Evolutionary conservation across 2,797 vertebrate species (phyloP).

Genomic region (Tokudaia tokunoshimensis): DNA sequence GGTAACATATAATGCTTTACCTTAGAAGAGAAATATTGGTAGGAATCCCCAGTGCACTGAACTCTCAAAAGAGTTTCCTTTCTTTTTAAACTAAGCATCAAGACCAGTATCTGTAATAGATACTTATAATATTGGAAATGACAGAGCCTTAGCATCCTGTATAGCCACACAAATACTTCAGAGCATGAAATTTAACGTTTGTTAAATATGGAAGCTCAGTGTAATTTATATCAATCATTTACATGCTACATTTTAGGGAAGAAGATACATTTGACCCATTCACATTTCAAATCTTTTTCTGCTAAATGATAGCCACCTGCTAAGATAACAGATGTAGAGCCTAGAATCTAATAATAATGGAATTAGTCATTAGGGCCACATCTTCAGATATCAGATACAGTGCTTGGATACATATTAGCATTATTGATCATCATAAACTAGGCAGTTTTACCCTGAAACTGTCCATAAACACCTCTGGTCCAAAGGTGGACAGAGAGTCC

Average conservation of each 20-base stretch:
- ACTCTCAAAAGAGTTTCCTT: conserved; percentile 83
- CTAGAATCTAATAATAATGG: not conserved
- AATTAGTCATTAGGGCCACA: not conserved
- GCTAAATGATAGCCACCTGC: not conserved
- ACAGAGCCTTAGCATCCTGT: conserved; percentile 70
- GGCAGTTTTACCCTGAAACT: not conserved
- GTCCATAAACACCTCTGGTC: not conserved
- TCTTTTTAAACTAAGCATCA: conserved; percentile 79
- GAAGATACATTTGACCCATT: conserved; percentile 26
- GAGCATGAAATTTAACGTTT: conserved; percentile 61
- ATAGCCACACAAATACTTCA: conserved; percentile 76
- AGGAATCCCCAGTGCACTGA: conserved; percentile 87
- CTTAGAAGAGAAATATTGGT: conserved; percentile 84
- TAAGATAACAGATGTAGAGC: not conserved
- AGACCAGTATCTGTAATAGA: conserved; percentile 80
- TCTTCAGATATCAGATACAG: not conserved
- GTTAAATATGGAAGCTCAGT: conserved; percentile 30
- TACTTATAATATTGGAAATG: conserved; percentile 80
- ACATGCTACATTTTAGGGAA: not conserved
- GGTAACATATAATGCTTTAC: conserved; percentile 83
- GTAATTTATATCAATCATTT: not conserved
- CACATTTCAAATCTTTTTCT: conserved; percentile 53
- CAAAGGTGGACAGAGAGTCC: not conserved
- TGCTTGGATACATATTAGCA: not conserved
- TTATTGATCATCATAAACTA: not conserved